Percentiles rank a stretch among this genome's conserved stretches.
phyloP scores from a whole-genome alignment of 2,113 vertebrate genomes.

The Acanthochromis polyacanthus region DNA sequence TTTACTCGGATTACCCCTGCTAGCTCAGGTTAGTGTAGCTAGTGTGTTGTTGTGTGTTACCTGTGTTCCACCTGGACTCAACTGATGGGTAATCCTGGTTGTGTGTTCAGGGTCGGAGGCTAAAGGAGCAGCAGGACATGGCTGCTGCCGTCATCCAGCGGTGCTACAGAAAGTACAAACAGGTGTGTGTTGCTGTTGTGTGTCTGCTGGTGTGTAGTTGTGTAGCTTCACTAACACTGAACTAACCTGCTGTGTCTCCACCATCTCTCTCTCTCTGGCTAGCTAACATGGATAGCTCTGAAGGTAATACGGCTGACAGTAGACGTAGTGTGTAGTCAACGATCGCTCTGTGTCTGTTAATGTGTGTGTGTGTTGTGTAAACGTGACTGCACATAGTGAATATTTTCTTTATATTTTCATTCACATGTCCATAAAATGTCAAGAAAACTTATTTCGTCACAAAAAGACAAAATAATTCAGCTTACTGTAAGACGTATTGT shows the following conservation, averaged over 20 bases:
- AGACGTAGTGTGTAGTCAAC: conserved; percentile 40
- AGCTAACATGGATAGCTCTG: conserved; percentile 96
- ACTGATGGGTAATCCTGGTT: too few relatives aligned
- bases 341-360: conserved; percentile 1
- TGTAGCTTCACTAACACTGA: conserved; percentile 62
- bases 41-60: too few relatives aligned
- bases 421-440: too few relatives aligned
- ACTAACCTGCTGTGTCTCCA: conserved; percentile 67
- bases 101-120: conserved; percentile 82
- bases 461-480: too few relatives aligned
- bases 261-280: conserved; percentile 72
- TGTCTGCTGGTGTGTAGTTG: neutral
- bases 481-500: too few relatives aligned
- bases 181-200: conserved; percentile 76
- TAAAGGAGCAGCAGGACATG: conserved; percentile 89
- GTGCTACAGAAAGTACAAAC: conserved; percentile 94
- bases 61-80: too few relatives aligned
- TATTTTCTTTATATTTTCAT: too few relatives aligned
- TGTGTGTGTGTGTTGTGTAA: conserved; percentile 13
- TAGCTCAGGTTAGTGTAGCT: too few relatives aligned
- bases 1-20: too few relatives aligned
- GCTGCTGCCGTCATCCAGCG: conserved; percentile 93
- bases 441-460: too few relatives aligned
- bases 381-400: too few relatives aligned
- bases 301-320: conserved; percentile 86